Evolutionary conservation across 2,797 vertebrate species (phyloP).

Genomic region (Spea hammondii): DNA sequence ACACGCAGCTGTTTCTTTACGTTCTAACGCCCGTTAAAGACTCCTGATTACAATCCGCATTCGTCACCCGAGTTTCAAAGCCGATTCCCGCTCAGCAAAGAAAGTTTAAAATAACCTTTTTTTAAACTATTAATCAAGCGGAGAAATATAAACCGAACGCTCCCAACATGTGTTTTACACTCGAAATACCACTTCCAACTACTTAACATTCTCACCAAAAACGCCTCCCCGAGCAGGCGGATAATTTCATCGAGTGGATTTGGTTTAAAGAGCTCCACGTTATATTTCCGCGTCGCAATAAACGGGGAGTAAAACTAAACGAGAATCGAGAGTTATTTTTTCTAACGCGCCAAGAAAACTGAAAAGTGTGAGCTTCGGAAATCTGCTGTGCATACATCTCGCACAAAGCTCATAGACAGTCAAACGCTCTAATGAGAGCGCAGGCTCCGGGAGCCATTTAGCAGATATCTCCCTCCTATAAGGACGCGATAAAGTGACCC

Average conservation of each 20-base stretch:
- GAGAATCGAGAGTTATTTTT: conserved; percentile 38
- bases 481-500: too few species aligned
- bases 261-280: conserved; percentile 11
- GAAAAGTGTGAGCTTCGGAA: conserved; percentile 8
- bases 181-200: conserved; percentile 41
- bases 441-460: too few species aligned
- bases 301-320: conserved; percentile 31
- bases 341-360: conserved; percentile 35
- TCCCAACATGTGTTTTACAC: conserved; percentile 44
- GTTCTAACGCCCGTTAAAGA: background rate
- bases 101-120: conserved; percentile 42
- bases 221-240: conserved; percentile 29
- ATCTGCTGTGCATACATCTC: conserved; percentile 19
- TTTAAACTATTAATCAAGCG: conserved; percentile 39
- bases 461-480: too few species aligned
- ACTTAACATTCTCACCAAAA: conserved; percentile 39
- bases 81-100: conserved; percentile 31
- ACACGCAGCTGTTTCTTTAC: too few species aligned
- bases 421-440: too few species aligned
- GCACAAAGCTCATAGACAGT: too few species aligned
- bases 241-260: conserved; percentile 24
- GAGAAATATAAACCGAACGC: conserved; percentile 37
- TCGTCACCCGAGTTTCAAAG: conserved; percentile 8
- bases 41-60: background rate
- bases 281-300: conserved; percentile 26